Percentiles rank a stretch among this genome's conserved stretches.
phyloP scores from a whole-genome alignment of 2,888 invertebrate species.

The Blastobasis adustella region DNA sequence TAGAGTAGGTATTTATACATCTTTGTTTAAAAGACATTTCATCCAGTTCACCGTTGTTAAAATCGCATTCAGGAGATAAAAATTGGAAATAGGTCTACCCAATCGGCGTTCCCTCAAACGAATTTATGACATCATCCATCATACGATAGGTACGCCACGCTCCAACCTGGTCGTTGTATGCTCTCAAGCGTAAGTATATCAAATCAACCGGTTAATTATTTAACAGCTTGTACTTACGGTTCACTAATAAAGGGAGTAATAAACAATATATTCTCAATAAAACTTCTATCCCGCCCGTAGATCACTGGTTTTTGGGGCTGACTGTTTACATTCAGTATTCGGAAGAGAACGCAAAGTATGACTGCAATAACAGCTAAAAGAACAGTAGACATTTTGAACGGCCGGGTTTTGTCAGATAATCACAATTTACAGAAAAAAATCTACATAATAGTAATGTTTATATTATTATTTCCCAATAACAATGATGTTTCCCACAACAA shows the following conservation, averaged over 20 bases:
- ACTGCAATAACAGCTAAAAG: conserved; percentile 87
- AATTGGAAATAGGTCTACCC: too few relatives aligned
- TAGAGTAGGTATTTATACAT: too few relatives aligned
- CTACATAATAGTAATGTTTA: conserved; percentile 42
- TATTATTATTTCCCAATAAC: too few relatives aligned
- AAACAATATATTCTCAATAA: conserved; percentile 85
- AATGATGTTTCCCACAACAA: conserved; percentile 16
- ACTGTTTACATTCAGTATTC: conserved; percentile 89
- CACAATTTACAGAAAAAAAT: conserved; percentile 23
- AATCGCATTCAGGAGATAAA: too few relatives aligned
- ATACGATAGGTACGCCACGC: too few relatives aligned
- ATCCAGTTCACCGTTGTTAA: too few relatives aligned
- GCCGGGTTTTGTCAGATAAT: conserved; percentile 16
- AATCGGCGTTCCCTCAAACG: too few relatives aligned
- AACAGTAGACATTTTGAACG: conserved; percentile 83
- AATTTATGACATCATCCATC: too few relatives aligned
- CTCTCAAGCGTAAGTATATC: too few relatives aligned
- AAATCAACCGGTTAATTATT: too few relatives aligned
- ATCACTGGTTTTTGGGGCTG: conserved; percentile 86
- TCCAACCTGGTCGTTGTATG: too few relatives aligned
- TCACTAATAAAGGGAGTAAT: conserved; percentile 85
- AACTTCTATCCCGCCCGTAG: conserved; percentile 83
- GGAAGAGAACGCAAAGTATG: conserved; percentile 86
- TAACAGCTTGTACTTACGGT: conserved; percentile 80
- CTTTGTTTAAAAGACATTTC: too few relatives aligned